Percentiles rank a stretch among this genome's conserved stretches.
Evolutionary conservation across 2,888 invertebrate species (phyloP).

Genomic region (Pocota personata): DNA sequence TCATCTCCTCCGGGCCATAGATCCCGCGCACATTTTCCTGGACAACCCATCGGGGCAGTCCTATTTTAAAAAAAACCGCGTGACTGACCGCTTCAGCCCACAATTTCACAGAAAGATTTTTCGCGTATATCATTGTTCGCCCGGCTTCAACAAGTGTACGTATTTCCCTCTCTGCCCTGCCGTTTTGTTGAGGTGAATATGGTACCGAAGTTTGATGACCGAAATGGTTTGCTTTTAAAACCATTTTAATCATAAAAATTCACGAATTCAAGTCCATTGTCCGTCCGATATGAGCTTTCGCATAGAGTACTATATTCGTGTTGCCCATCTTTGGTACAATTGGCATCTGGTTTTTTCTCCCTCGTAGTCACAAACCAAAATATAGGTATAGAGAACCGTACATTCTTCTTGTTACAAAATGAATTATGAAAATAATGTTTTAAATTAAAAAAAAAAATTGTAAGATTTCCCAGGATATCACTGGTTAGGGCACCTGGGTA

Average conservation of each 20-base stretch:
- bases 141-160: slow-evolving; percentile 65
- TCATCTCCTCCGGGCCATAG: not conserved
- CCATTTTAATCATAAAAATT: slow-evolving; percentile 69
- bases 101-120: slow-evolving; percentile 73
- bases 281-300: too few species aligned
- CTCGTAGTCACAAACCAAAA: too few species aligned
- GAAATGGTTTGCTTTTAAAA: slow-evolving; percentile 69
- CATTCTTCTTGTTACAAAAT: too few species aligned
- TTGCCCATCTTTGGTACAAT: too few species aligned
- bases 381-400: too few species aligned
- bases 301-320: too few species aligned
- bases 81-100: slow-evolving; percentile 80
- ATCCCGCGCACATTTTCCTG: not conserved
- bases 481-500: too few species aligned
- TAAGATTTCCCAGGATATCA: too few species aligned
- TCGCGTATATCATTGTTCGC: slow-evolving; percentile 72
- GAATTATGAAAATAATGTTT: too few species aligned
- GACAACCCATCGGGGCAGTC: not conserved
- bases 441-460: too few species aligned
- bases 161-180: slow-evolving; percentile 78
- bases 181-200: slow-evolving; percentile 80
- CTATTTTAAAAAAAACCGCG: slow-evolving; percentile 78
- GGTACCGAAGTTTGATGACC: slow-evolving; percentile 74
- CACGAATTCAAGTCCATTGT: slow-evolving; percentile 76
- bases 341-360: too few species aligned